Conservation (phyloP, 2,888 invertebrate genomes). For the Plebejus argus region DNA sequence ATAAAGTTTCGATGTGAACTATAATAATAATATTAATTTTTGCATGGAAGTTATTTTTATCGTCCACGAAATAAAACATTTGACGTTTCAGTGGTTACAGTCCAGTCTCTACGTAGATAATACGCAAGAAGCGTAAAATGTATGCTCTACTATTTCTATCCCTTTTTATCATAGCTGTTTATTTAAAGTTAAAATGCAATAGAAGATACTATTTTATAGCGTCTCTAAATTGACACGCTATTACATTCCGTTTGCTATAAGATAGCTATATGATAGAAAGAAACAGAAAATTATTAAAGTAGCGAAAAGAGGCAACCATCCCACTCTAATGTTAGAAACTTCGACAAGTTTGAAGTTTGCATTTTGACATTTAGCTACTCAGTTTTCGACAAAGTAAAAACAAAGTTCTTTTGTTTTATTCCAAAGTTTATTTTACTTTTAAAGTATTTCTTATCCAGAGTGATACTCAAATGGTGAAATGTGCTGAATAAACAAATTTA, state of each 20-base stretch:
- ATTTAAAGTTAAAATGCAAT: slow-evolving; percentile 39
- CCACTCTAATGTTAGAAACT: slow-evolving; percentile 19
- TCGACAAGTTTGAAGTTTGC: slow-evolving; percentile 30
- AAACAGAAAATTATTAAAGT: slow-evolving; percentile 54
- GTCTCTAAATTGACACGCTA: slow-evolving; percentile 41
- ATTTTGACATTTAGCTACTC: slow-evolving; percentile 30
- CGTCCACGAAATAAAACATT: slow-evolving; percentile 43
- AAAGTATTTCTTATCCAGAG: neutral
- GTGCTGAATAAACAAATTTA: neutral
- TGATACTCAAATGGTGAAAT: neutral
- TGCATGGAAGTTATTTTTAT: slow-evolving; percentile 13
- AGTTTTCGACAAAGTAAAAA: neutral
- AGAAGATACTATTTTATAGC: slow-evolving; percentile 41
- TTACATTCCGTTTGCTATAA: slow-evolving; percentile 48
- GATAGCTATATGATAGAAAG: slow-evolving; percentile 63
- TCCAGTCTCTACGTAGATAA: slow-evolving; percentile 44
- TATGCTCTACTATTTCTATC: slow-evolving; percentile 45
- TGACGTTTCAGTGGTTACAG: too few species aligned
- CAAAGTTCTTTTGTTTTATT: slow-evolving; percentile 20
- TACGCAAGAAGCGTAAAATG: slow-evolving; percentile 36
- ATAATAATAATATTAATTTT: neutral
- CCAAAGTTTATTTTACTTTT: slow-evolving; percentile 3
- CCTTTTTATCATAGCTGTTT: slow-evolving; percentile 50
- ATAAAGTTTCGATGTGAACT: neutral
- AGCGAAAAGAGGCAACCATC: slow-evolving; percentile 29